Evolutionary conservation across 2,113 vertebrate genomes (phyloP), one percentile per base, ranked within the genome.

Genomic region (Climacteris rufus): DNA sequence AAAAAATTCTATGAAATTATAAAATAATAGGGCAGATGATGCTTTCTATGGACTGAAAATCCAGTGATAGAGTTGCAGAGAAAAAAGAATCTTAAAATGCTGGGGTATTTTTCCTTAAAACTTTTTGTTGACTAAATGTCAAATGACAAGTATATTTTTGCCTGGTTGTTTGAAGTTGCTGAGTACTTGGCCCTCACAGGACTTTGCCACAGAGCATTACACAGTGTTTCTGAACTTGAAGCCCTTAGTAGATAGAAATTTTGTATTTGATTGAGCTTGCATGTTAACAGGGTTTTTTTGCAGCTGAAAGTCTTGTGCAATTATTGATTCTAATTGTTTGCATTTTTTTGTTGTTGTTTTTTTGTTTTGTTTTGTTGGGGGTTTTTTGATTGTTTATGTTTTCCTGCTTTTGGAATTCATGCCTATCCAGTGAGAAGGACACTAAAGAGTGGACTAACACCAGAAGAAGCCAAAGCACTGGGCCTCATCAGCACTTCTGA

Each of bases 401-500:
- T 31, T 28, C 49, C 39, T 80, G 21, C 42, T 82, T 89, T 54
- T 60, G 92, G 84, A 71, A 76, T 65, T 83, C 63, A 7, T 45
- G 39, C 57, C 65, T 54, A 13, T 45, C 42, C 97, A 99, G 99
- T 99, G 96, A 98, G 99, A 89, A 98, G 99, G 97, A 99, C 99
- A 76, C 98, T 99, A 97, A 99, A 99, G 98, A 99, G 97, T 0
- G 99, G 99, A 87, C 96, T 99, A 97, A 99, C 99, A 23, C 98
- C 99, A 35, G 99, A 99, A 97, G 99, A 99, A 98, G 99, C 99
- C 65, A 98, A 98, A 92, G 99, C 99, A 75, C 98, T 99, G 70
- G 99, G 99, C 82, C 98, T 99, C 92, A 98, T 99, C 81, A 98
- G 98, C 84, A 98, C 98, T 71, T 98, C 99, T 6, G 99, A 99